Evolutionary conservation across 2,113 vertebrate genomes (phyloP).

Genomic region (Oryzias curvinotus): DNA sequence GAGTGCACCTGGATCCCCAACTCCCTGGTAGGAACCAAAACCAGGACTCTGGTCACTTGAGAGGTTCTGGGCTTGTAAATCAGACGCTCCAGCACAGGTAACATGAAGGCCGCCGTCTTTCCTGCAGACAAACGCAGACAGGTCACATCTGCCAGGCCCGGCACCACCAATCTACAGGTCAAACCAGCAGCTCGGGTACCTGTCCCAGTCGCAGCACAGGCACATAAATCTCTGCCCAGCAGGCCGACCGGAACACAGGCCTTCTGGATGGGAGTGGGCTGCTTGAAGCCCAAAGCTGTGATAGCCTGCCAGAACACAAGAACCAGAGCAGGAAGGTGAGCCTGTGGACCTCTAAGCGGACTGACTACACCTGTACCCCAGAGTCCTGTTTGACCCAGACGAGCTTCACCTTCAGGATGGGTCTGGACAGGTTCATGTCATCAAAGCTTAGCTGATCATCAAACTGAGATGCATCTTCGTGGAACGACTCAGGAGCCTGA

Average conservation of each 20-base stretch:
- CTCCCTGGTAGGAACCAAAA: constrained; percentile 93
- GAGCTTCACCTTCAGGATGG: constrained; percentile 90
- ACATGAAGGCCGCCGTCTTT: constrained; percentile 95
- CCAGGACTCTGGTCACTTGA: constrained; percentile 89
- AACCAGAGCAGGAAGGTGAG: not conserved
- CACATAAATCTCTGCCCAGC: constrained; percentile 93
- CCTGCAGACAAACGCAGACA: constrained; percentile 67
- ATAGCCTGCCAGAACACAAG: constrained; percentile 80
- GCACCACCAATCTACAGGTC: not conserved
- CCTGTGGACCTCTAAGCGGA: not conserved
- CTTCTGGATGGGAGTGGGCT: constrained; percentile 96
- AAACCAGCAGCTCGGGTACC: constrained; percentile 65
- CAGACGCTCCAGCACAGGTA: constrained; percentile 92
- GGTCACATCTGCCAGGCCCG: too few relatives aligned
- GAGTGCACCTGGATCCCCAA: constrained; percentile 96
- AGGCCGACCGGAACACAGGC: constrained; percentile 93
- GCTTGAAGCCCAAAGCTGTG: constrained; percentile 88
- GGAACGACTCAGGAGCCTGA: constrained; percentile 82
- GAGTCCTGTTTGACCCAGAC: not conserved
- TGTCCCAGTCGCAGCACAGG: constrained; percentile 96
- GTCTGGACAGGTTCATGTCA: constrained; percentile 96
- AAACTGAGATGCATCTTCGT: constrained; percentile 89
- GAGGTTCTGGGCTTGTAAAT: constrained; percentile 92
- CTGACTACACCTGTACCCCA: not conserved
- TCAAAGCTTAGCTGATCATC: constrained; percentile 88